Percentiles rank a stretch among this genome's conserved stretches.
These are phyloP conservation scores for Celastrina argiolus DNA, from an alignment of 2,888 invertebrate species.

Conservation along the genomic window DNA sequence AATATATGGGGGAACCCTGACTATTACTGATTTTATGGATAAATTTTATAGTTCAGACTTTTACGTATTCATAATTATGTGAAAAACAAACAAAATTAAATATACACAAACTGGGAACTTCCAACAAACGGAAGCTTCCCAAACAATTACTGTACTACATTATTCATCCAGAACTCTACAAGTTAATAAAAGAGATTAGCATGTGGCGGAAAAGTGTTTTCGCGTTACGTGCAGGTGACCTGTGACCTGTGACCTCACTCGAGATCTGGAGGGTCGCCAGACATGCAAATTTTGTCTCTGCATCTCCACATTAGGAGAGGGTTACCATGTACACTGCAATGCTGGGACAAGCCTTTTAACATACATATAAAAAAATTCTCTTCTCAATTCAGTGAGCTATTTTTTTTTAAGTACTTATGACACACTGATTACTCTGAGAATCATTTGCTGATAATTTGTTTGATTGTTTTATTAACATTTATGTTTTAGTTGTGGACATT, in stretches of 20 bases:
- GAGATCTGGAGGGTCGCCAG: conserved; percentile 62
- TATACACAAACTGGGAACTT: background rate
- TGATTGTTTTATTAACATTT: too few species aligned
- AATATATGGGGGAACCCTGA: too few species aligned
- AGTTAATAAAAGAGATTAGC: conserved; percentile 26
- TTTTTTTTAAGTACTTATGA: too few species aligned
- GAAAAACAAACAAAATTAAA: background rate
- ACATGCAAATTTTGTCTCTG: conserved; percentile 56
- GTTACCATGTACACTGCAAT: background rate
- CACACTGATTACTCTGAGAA: too few species aligned
- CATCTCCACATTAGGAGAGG: conserved; percentile 46
- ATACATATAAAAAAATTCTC: too few species aligned
- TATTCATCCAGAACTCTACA: conserved; percentile 23
- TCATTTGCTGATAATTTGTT: too few species aligned
- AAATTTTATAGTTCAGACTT: too few species aligned
- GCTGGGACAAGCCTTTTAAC: too few species aligned
- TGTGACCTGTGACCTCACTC: conserved; percentile 56
- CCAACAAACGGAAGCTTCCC: background rate
- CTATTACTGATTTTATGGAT: too few species aligned
- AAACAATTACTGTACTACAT: conserved; percentile 19
- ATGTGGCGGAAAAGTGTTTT: conserved; percentile 46
- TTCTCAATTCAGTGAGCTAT: too few species aligned
- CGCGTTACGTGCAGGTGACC: conserved; percentile 61
- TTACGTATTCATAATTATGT: too few species aligned
- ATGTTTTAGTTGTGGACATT: too few species aligned